Evolutionary conservation across 2,797 vertebrate species (phyloP), one percentile per base, ranked within the genome.

Genomic region (Uromys caudimaculatus): DNA sequence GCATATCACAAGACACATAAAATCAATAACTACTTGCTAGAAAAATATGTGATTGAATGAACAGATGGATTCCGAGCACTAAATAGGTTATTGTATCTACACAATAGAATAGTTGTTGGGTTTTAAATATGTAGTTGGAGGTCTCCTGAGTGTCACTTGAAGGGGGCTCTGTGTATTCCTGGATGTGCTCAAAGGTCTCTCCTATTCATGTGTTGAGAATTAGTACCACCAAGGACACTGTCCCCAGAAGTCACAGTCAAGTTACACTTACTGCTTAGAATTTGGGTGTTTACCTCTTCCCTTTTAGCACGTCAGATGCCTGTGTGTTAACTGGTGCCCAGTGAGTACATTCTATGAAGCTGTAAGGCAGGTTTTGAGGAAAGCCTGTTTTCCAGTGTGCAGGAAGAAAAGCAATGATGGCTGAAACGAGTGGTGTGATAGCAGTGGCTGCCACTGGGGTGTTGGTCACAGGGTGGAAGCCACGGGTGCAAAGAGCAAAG

Each of bases 401-500:
- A 67, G 89, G 89, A 93, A 77, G 47, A 16, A n/a, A 90, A n/a
- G 69, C 41, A n/a, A 2, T 2, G 5, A 16, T 21, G 50, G 58
- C 21, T 76, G 27, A 58, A 0, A 6, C 6, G 3, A 21, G 32
- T 11, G 27, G 47, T 73, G 47, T 27, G 16, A 3, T 50, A 44
- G 47, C 14, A 2, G 29, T 38, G 77, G 21, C 7, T 24, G 24
- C 1, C 17, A 12, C 19, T 62, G 5, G 62, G 6, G 12, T 27
- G 44, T 35, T 58, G 19, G 7, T n/a, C 47, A 79, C 38, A 75
- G 32, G 78, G 16, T 92, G 69, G 50, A 67, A 92, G 38, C 62
- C 29, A n/a, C 76, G 62, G 85, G 67, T 92, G 35, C 73, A 93
- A 88, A 97, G 17, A 93, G 24, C 88, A 92, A 94, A 91, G 23